Evolutionary conservation across 1,140 invertebrate species (phyloP).

Genomic region (Pseudomyrmex flavicornis): DNA sequence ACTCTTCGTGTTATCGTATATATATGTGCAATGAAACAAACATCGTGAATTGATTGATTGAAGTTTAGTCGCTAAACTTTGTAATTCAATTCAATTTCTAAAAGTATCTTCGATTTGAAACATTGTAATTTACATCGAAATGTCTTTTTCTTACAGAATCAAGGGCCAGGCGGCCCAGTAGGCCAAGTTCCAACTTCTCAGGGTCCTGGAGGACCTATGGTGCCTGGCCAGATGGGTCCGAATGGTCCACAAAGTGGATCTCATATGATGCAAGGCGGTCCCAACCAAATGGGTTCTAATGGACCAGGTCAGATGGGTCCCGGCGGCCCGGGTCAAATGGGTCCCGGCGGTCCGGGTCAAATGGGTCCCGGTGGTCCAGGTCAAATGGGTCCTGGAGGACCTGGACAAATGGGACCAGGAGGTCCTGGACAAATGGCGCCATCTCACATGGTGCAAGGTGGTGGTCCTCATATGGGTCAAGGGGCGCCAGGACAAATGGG

Average conservation of each 20-base stretch:
- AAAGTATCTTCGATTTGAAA: not conserved
- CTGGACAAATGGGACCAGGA: slow-evolving; percentile 67
- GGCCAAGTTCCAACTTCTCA: slow-evolving; percentile 66
- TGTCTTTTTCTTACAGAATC: slow-evolving; percentile 70
- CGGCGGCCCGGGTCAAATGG: slow-evolving; percentile 74
- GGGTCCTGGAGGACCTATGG: slow-evolving; percentile 71
- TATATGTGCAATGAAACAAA: too few species aligned
- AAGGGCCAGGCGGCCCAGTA: slow-evolving; percentile 67
- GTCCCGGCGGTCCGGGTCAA: slow-evolving; percentile 73
- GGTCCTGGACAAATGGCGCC: slow-evolving; percentile 69
- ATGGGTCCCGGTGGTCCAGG: slow-evolving; percentile 75
- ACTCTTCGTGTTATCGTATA: too few species aligned
- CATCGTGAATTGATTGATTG: not conserved
- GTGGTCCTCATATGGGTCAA: slow-evolving; percentile 69
- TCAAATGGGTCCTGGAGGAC: slow-evolving; percentile 74
- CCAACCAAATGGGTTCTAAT: slow-evolving; percentile 73
- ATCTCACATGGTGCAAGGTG: slow-evolving; percentile 70
- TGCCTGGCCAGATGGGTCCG: slow-evolving; percentile 77
- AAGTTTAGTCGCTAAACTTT: not conserved
- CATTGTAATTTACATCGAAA: not conserved
- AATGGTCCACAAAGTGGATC: slow-evolving; percentile 77
- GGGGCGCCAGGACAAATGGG: slow-evolving; percentile 52
- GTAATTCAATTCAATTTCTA: slow-evolving; percentile 21
- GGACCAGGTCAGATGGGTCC: slow-evolving; percentile 72
- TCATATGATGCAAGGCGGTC: slow-evolving; percentile 76